A percentile compares a stretch with the other conserved stretches of the same genome.
Evolutionary conservation across 2,888 invertebrate genomes (phyloP).

Genomic region (Chrysodeixis includens): DNA sequence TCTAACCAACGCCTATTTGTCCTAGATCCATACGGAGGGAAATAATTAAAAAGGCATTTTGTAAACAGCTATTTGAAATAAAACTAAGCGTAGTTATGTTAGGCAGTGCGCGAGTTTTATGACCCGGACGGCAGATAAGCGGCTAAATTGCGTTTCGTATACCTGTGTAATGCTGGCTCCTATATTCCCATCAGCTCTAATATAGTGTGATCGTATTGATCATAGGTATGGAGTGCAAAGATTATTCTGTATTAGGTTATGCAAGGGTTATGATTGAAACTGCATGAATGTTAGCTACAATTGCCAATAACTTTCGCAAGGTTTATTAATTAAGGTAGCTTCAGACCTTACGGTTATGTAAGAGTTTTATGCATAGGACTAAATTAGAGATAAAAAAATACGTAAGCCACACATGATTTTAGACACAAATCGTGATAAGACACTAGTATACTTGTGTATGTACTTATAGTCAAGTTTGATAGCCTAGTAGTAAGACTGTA

Average conservation of each 20-base stretch:
- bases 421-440: too few species aligned
- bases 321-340: too few species aligned
- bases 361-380: too few species aligned
- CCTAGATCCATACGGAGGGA: neutral
- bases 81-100: constrained; percentile 19
- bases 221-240: neutral
- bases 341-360: too few species aligned
- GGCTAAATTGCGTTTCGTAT: constrained; percentile 32
- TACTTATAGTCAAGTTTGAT: too few species aligned
- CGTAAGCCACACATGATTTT: too few species aligned
- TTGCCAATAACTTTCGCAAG: too few species aligned
- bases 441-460: too few species aligned
- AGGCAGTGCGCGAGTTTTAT: constrained; percentile 36
- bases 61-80: constrained; percentile 21
- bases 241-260: neutral
- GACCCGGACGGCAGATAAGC: constrained; percentile 44
- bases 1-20: neutral
- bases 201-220: neutral
- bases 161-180: neutral
- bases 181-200: neutral
- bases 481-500: too few species aligned
- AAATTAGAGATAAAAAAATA: too few species aligned
- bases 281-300: too few species aligned
- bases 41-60: constrained; percentile 7
- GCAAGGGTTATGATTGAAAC: neutral